Evolutionary conservation across 2,888 invertebrate genomes (phyloP).

Genomic region (Cataglyphis altisquamis): DNA sequence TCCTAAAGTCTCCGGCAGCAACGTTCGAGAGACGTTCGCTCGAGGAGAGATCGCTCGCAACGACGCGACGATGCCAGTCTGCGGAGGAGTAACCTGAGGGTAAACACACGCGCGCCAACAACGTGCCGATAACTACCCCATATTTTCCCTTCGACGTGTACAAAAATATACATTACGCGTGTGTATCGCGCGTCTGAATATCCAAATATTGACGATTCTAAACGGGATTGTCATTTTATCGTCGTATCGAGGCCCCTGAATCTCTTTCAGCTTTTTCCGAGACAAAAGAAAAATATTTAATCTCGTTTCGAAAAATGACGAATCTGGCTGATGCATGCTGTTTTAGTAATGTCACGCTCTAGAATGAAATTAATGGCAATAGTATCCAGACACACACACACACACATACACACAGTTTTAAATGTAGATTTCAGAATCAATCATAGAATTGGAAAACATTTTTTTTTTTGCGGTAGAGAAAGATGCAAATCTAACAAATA

Average conservation of each 20-base stretch:
- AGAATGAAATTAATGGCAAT: not conserved
- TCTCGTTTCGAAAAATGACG: not conserved
- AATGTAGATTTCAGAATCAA: not conserved
- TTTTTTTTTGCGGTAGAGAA: not conserved
- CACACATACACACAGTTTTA: not conserved
- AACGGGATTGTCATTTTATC: not conserved
- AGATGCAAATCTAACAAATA: not conserved
- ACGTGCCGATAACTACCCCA: constrained; percentile 1
- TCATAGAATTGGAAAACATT: not conserved
- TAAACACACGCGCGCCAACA: constrained; percentile 9
- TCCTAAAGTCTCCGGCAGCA: constrained; percentile 78
- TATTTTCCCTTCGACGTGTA: constrained; percentile 12
- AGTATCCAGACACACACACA: not conserved
- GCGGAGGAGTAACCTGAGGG: not conserved
- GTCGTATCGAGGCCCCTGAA: not conserved
- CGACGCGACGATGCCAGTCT: constrained; percentile 29
- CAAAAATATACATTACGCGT: constrained; percentile 37
- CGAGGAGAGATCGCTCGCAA: constrained; percentile 9
- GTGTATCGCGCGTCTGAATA: constrained; percentile 8
- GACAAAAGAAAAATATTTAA: not conserved
- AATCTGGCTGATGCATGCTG: not conserved
- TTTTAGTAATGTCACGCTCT: not conserved
- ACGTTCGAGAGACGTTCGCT: constrained; percentile 41
- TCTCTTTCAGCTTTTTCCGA: not conserved
- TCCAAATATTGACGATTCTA: constrained; percentile 44